Evolutionary conservation across 1,140 invertebrate species (phyloP), one percentile per base, ranked within the genome.

Genomic region (Drosophila pseudoobscura): DNA sequence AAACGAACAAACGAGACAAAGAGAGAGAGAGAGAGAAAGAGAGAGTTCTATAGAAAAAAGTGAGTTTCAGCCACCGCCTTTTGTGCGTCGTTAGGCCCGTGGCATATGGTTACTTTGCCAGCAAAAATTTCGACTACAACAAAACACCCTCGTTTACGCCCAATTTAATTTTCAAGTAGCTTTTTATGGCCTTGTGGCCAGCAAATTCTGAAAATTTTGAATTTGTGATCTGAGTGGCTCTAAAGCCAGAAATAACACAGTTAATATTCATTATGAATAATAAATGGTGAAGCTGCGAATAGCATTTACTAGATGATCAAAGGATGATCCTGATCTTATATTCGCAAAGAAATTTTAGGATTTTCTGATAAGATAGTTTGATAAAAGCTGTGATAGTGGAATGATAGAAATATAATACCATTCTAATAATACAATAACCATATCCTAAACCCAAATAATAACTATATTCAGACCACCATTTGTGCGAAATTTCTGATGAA

Each of bases 131-230:
- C 65, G 41, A 61, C 50, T 56, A 61, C 63, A 59, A 71, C 61
- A 60, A 87, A 88, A 87, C 83, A 87, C 83, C 83, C 83, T 88
- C 71, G 74, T 83, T 88, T 88, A 88, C 83, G 78, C 83, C 78
- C 83, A 87, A 87, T 87, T 87, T 88, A 75, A 73, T 83, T 76
- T 66, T 77, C 74, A 63, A 85, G 78, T 85, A 80, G 78, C 64
- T 74, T 80, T 87, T 87, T 75, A 74, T 60, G 63, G 56, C 46
- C 65, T 71, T 55, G 51, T 58, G 70, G 52, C 69, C 44, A 24
- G 51, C 31, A 8, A 9, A 31, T 31, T 8, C 29, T 1, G 0
- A 31, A 47, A 44, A 60, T 39, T 70, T 57, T 41, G 54, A 75
- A 62, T 57, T 57, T 69, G 20, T 44, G 66, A 69, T 69, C 26